phyloP scores from a whole-genome alignment of 92 coral and sea anemone species.

The Ricordea florida region DNA sequence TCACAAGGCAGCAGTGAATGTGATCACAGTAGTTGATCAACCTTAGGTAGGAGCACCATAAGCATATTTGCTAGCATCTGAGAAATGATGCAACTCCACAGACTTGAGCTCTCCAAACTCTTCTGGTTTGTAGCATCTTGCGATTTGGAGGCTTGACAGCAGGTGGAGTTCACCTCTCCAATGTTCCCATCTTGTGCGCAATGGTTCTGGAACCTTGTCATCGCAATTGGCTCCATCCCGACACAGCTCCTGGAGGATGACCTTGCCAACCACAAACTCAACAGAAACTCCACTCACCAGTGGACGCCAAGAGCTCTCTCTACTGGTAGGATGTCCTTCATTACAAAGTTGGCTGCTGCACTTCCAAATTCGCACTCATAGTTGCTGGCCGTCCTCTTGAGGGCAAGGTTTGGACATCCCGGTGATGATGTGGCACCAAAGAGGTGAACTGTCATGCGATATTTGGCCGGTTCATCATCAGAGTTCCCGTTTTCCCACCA shows the following conservation, averaged over 20 bases:
- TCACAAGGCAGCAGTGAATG: conserved; percentile 49
- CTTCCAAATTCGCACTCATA: conserved; percentile 7
- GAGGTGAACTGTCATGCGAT: conserved; percentile 52
- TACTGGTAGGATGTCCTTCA: conserved; percentile 32
- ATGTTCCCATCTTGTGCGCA: neutral
- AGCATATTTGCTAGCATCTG: conserved; percentile 3
- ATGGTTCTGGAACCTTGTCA: conserved; percentile 12
- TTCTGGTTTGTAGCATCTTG: conserved; percentile 28
- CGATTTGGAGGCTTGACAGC: neutral
- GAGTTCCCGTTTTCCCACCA: conserved; percentile 29
- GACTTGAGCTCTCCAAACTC: neutral
- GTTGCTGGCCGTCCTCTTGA: conserved; percentile 22
- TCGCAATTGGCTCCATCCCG: conserved; percentile 11
- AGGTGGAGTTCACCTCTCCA: neutral
- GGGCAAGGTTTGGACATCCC: conserved; percentile 34
- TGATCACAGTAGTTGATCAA: conserved; percentile 9
- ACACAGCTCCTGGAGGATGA: conserved; percentile 15
- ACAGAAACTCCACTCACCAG: conserved; percentile 51
- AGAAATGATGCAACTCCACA: conserved; percentile 4
- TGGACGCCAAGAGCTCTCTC: conserved; percentile 54
- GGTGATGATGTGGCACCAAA: conserved; percentile 53
- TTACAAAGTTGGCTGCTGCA: conserved; percentile 21
- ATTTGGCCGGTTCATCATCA: conserved; percentile 2
- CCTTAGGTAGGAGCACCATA: conserved; percentile 27
- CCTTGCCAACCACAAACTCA: conserved; percentile 17